Conservation (phyloP, 2,797 vertebrate genomes). For the Limnodromus scolopaceus region DNA sequence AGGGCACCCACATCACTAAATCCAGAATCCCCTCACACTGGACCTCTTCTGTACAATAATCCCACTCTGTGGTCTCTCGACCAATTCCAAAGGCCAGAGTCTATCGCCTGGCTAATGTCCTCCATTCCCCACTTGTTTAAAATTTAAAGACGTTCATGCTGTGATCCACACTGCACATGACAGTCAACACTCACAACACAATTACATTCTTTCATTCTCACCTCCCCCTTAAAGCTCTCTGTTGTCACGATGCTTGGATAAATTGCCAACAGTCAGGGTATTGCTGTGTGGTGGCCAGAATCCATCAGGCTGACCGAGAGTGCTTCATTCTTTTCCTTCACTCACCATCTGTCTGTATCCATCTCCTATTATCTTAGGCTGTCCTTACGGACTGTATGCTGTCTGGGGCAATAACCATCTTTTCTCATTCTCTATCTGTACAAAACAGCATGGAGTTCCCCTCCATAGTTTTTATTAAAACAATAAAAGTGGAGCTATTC, state of each 20-base stretch:
- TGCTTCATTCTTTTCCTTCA: background rate
- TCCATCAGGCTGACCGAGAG: conserved; percentile 10
- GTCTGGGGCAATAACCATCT: background rate
- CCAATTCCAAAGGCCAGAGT: background rate
- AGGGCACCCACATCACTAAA: background rate
- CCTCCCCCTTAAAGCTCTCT: background rate
- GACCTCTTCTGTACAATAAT: background rate
- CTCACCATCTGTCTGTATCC: conserved; percentile 23
- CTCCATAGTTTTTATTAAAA: background rate
- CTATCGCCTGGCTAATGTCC: background rate
- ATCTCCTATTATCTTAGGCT: background rate
- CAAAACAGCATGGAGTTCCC: background rate
- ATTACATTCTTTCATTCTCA: background rate
- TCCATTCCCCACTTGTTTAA: background rate
- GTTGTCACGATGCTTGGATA: background rate
- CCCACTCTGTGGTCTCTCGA: background rate
- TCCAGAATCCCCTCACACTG: background rate
- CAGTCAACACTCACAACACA: background rate
- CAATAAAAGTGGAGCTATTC: background rate
- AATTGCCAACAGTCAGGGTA: background rate
- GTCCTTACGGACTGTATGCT: background rate
- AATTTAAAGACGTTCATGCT: background rate
- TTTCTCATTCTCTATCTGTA: background rate
- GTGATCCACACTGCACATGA: background rate
- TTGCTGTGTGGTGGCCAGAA: background rate